phyloP scores from a whole-genome alignment of 1,140 invertebrate species.

The Macrotrachela quadricornifera region DNA sequence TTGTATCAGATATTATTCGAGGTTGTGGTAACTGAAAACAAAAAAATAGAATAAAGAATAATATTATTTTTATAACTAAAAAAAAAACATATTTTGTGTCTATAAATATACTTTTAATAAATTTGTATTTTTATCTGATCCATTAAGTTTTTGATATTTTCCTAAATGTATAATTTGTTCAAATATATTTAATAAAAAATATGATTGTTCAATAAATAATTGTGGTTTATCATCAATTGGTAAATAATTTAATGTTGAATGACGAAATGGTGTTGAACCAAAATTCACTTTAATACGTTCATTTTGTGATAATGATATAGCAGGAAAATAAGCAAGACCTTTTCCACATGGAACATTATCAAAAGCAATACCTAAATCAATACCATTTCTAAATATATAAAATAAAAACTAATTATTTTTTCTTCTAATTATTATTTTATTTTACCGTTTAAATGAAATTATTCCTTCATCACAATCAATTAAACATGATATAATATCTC shows the following conservation, averaged over 20 bases:
- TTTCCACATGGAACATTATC: constrained; percentile 43
- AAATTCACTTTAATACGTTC: constrained; percentile 59
- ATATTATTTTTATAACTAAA: too few species aligned
- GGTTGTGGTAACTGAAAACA: too few species aligned
- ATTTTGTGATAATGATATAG: constrained; percentile 48
- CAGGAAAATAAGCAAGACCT: constrained; percentile 50
- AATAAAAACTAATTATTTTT: background rate
- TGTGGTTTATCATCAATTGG: too few species aligned
- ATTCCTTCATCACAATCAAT: constrained; percentile 48
- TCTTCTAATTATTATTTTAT: background rate
- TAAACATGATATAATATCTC: constrained; percentile 56
- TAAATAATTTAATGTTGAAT: constrained; percentile 10
- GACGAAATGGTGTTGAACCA: constrained; percentile 42
- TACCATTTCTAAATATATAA: constrained; percentile 43
- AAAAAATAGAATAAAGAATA: too few species aligned
- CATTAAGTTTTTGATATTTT: too few species aligned
- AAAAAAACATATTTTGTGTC: too few species aligned
- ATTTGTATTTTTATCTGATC: too few species aligned
- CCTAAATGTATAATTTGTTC: too few species aligned
- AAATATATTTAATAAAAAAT: too few species aligned
- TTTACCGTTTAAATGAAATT: constrained; percentile 34
- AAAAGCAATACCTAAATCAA: constrained; percentile 49
- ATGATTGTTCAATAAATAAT: too few species aligned
- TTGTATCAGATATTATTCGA: too few species aligned
- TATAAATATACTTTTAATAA: too few species aligned